Evolutionary conservation across 2,113 vertebrate species (phyloP), one percentile per base, ranked within the genome.

Genomic region (Mus spicilegus): DNA sequence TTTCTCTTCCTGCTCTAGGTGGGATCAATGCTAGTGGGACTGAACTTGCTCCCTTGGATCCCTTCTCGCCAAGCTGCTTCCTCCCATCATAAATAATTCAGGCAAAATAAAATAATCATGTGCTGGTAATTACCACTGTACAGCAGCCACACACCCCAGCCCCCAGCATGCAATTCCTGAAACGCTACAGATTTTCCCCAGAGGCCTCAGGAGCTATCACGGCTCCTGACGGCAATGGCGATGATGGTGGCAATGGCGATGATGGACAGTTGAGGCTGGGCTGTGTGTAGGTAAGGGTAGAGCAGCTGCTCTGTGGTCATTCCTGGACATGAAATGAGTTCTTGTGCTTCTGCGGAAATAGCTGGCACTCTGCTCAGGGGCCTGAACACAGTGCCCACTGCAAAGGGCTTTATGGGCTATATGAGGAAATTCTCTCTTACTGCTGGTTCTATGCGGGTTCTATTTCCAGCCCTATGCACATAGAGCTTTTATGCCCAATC

Each of bases 51-150:
- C 72, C 90, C 58, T 94, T 42, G 67, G 17, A 61, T 65, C 78
- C 89, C 95, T 89, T 95, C 93, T 51, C 78, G 94, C 81, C 88
- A 75, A 69, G 92, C 97, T 76, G 95, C 95, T 97, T 97, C 97
- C 97, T 97, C 93, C 82, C 95, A 65, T 39, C 36, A 91, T 98
- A 96, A 97, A 96, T 98, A 98, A 97, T 97, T 96, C 92, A 97
- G 90, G 78, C 73, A 87, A 95, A 95, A 93, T 97, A 91, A 97
- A 96, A 96, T 93, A 93, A 96, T 96, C 77, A 91, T 96, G 92
- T 70, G 77, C 95, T 97, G 73, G 81, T 94, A 97, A 97, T 97
- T 91, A 97, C 93, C 90, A 95, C 61, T 58, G 30, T 33, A 26
- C 91, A 33, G 49, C 49, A 33, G 49, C 49, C 49, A 49, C 7